Base-by-base conservation (phyloP, 2,113 vertebrate species). In the Brachypodius melanocephalos region DNA sequence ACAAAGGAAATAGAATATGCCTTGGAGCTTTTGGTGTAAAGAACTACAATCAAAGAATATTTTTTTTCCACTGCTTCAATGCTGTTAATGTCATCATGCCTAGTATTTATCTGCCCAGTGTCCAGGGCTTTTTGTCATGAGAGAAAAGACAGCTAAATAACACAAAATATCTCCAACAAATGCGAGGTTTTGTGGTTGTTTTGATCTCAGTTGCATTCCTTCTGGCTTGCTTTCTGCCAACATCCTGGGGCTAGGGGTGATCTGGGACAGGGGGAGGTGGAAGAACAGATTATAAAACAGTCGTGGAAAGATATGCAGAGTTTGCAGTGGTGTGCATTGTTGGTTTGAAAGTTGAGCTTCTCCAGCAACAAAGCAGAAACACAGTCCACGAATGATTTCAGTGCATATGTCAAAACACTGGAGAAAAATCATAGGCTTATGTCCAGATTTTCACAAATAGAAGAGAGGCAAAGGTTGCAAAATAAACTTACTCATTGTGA, bases 331-430 rank as follows among this genome's bases (percentile, higher is more conserved):
- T 66, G 34, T 26, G 9, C 0, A 0, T 12, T 89, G 66, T 21
- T 91, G 78, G 26, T 72, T 76, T 93, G 61, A 93, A 88, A 76
- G 28, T 29, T 29, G 48, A 52, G n/a, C 16, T 76, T 82, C 52
- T 90, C 40, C 52, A 78, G 48, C 8, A 36, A 26, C 0, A 14
- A 36, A 78, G 20, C 20, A 68, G 57, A 65, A 82, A 83, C 16
- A 24, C 34, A 19, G 17, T 32, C 28, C 20, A 3, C 66, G 22
- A 57, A 3, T 69, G 22, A 57, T 31, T 82, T 46, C 43, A 51
- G 14, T 14, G 19, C 12, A n/a, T 12, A 21, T 26, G 51, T 62
- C 36, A 89, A 87, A 89, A 29, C 26, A 52, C 10, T n/a, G n/a
- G 55, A 72, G 40, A 59, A 61, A 63, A 85, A 63, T 42, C 36